Conservation (phyloP, 2,113 vertebrate genomes). For the Scatophagus argus region DNA sequence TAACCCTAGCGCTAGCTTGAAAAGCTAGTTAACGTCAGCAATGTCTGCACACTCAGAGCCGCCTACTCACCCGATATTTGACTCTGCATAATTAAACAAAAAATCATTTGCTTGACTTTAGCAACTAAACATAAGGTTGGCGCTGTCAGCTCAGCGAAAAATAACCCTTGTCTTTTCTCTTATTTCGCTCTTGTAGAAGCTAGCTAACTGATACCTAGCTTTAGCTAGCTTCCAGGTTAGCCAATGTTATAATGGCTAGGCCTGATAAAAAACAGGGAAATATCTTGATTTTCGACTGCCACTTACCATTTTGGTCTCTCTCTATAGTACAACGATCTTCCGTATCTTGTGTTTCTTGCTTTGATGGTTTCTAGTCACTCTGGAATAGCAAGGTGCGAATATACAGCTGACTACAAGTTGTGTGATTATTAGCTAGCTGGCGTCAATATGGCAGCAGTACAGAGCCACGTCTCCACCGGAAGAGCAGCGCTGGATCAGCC, state of each 20-base stretch:
- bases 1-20: slow-evolving; percentile 49
- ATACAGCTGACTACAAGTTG: slow-evolving; percentile 38
- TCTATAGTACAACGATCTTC: slow-evolving; percentile 43
- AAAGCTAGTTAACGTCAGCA: slow-evolving; percentile 67
- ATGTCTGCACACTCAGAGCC: slow-evolving; percentile 7
- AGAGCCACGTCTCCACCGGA: slow-evolving; percentile 85
- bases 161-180: neutral
- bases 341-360: slow-evolving; percentile 26
- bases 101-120: neutral
- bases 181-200: slow-evolving; percentile 24
- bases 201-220: slow-evolving; percentile 33
- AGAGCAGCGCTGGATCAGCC: slow-evolving; percentile 64
- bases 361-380: slow-evolving; percentile 28
- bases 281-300: neutral
- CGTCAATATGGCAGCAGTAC: slow-evolving; percentile 80
- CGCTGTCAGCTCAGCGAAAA: neutral
- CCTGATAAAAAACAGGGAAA: slow-evolving; percentile 49
- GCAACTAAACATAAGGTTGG: neutral
- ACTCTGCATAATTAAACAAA: neutral
- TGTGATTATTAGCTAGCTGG: slow-evolving; percentile 65
- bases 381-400: slow-evolving; percentile 15
- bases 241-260: slow-evolving; percentile 66
- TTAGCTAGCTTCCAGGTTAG: slow-evolving; percentile 47
- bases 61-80: neutral
- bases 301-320: slow-evolving; percentile 79